Evolutionary conservation across 92 coral and sea anemone species (phyloP).

Genomic region (Ricordea florida): DNA sequence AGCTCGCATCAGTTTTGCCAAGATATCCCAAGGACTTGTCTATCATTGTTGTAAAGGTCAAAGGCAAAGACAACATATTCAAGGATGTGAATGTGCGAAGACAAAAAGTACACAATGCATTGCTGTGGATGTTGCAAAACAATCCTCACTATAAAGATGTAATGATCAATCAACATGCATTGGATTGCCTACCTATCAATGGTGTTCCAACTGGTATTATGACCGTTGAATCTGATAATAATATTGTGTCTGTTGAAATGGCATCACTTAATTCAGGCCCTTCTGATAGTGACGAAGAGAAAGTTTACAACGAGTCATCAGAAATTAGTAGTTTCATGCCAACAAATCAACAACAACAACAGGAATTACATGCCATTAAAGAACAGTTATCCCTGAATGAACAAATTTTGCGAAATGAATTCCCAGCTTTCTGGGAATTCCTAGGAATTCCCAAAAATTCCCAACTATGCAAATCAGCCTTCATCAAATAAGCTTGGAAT

Average conservation of each 20-base stretch:
- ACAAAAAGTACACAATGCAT: slow-evolving; percentile 41
- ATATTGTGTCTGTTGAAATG: slow-evolving; percentile 1
- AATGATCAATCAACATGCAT: neutral
- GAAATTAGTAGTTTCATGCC: neutral
- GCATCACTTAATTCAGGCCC: slow-evolving; percentile 9
- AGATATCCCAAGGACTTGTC: slow-evolving; percentile 33
- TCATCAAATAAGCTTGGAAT: too few species aligned
- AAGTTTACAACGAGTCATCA: slow-evolving; percentile 27
- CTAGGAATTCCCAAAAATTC: too few species aligned
- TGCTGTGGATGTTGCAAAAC: slow-evolving; percentile 39
- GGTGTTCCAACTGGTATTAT: slow-evolving; percentile 30
- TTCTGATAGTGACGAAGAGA: slow-evolving; percentile 4
- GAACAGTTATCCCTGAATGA: too few species aligned
- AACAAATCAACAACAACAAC: too few species aligned
- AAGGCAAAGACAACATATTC: slow-evolving; percentile 39
- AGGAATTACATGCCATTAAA: too few species aligned
- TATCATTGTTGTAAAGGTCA: slow-evolving; percentile 41
- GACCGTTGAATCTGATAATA: slow-evolving; percentile 16
- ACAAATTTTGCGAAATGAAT: too few species aligned
- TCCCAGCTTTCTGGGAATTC: too few species aligned
- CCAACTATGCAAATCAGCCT: too few species aligned
- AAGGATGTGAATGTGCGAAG: slow-evolving; percentile 57
- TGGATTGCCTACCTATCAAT: slow-evolving; percentile 27
- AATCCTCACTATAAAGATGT: slow-evolving; percentile 52
- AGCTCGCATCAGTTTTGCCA: slow-evolving; percentile 44